These are phyloP conservation scores for Drosophila kanapiae DNA, from an alignment of 1,140 invertebrate species.

Conservation along the genomic window DNA sequence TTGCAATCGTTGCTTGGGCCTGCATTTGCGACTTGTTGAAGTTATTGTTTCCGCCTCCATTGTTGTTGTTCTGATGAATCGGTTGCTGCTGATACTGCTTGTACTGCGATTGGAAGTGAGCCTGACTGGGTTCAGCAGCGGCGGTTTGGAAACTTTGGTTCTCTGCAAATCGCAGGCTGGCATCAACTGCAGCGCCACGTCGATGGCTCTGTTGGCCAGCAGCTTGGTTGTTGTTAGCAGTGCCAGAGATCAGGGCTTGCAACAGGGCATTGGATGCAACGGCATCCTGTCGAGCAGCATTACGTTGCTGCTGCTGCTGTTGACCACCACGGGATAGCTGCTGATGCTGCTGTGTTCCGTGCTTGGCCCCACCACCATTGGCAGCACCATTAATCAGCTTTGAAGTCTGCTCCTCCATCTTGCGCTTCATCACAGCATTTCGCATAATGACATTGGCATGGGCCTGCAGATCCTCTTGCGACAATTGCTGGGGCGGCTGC, in stretches of 20 bases:
- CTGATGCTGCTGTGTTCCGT: slow-evolving; percentile 23
- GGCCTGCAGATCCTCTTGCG: slow-evolving; percentile 78
- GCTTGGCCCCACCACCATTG: slow-evolving; percentile 16
- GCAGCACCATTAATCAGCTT: slow-evolving; percentile 50
- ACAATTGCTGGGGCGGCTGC: slow-evolving; percentile 52
- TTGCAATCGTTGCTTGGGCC: slow-evolving; percentile 36
- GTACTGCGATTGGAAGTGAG: slow-evolving; percentile 32
- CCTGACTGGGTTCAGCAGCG: slow-evolving; percentile 38
- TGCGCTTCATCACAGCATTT: slow-evolving; percentile 82
- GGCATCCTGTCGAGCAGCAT: slow-evolving; percentile 37
- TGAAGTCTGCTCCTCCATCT: slow-evolving; percentile 74
- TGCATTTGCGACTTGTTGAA: slow-evolving; percentile 40
- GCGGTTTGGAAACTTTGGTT: slow-evolving; percentile 45
- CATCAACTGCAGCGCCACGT: slow-evolving; percentile 16
- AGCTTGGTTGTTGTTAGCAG: slow-evolving; percentile 26
- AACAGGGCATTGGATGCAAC: slow-evolving; percentile 59
- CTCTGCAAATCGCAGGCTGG: slow-evolving; percentile 41
- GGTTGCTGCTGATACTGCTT: slow-evolving; percentile 37
- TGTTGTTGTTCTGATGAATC: slow-evolving; percentile 36
- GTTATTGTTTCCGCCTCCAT: slow-evolving; percentile 21
- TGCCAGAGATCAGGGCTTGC: slow-evolving; percentile 64
- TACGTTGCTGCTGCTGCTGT: slow-evolving; percentile 23
- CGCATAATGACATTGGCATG: slow-evolving; percentile 82
- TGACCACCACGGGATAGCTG: slow-evolving; percentile 30
- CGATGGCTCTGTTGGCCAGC: slow-evolving; percentile 21